These are phyloP conservation scores for Melanocharis versteri DNA, from an alignment of 2,113 vertebrate genomes.

Conservation along the genomic window DNA sequence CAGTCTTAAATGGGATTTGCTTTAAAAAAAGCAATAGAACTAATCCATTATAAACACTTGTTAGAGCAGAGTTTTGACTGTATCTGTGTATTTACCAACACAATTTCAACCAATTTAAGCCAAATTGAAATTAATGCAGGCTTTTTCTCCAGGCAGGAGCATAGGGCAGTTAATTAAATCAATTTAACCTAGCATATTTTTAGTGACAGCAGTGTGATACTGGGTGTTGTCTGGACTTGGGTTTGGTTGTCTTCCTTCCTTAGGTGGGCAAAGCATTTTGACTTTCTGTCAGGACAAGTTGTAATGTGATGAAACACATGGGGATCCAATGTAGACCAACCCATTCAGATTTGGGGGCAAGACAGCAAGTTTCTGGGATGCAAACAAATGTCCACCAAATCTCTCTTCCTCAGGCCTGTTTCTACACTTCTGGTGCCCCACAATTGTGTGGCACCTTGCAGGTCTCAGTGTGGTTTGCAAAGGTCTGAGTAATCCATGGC, in stretches of 20 bases:
- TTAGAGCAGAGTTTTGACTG: conserved; percentile 5
- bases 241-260: not conserved
- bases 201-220: not conserved
- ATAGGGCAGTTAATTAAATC: conserved; percentile 14
- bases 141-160: not conserved
- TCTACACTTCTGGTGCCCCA: not conserved
- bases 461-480: not conserved
- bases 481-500: not conserved
- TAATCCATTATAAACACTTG: conserved; percentile 47
- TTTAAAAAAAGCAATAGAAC: conserved; percentile 40
- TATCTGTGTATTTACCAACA: conserved; percentile 45
- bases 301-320: not conserved
- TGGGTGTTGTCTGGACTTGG: not conserved
- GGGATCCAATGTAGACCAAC: not conserved
- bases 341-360: not conserved
- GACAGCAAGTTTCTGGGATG: not conserved
- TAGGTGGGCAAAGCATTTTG: not conserved
- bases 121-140: conserved; percentile 23
- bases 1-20: conserved; percentile 40
- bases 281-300: not conserved
- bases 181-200: not conserved
- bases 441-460: not conserved
- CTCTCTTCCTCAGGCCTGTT: not conserved
- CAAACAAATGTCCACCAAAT: not conserved
- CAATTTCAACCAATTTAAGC: conserved; percentile 3